Percentiles rank a stretch among this genome's conserved stretches.
These are phyloP conservation scores for Leptinotarsa haldemani DNA, from an alignment of 2,888 invertebrate species.

Conservation along the genomic window DNA sequence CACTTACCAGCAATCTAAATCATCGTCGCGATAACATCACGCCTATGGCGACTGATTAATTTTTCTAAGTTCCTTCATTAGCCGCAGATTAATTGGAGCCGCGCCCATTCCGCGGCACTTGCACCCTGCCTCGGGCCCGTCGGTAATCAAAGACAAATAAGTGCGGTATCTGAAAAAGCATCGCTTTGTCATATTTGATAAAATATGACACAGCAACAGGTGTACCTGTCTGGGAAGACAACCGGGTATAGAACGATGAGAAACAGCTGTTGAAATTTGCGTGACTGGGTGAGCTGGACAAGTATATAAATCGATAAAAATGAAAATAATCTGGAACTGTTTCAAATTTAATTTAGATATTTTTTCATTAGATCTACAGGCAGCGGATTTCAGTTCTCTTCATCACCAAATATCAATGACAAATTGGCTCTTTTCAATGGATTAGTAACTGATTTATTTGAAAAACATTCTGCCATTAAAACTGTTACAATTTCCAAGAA, in stretches of 20 bases:
- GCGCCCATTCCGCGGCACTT: conserved; percentile 3
- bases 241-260: background rate
- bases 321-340: no score
- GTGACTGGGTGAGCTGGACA: no score
- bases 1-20: conserved; percentile 1
- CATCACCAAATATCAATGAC: no score
- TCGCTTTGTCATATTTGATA: conserved; percentile 7
- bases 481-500: no score
- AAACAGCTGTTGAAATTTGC: no score
- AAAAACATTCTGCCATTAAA: no score
- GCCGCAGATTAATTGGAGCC: conserved; percentile 2
- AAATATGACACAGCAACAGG: conserved; percentile 1
- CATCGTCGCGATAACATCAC: background rate
- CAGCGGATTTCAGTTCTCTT: no score
- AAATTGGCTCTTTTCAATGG: no score
- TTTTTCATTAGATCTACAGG: no score
- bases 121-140: background rate
- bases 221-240: background rate
- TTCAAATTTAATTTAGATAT: no score
- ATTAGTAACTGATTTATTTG: no score
- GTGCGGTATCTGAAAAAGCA: background rate
- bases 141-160: conserved; percentile 13
- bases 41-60: conserved; percentile 6
- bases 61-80: conserved; percentile 13
- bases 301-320: no score